Conservation (phyloP, 2,888 invertebrate genomes). For the Meteorus cinctellus region DNA sequence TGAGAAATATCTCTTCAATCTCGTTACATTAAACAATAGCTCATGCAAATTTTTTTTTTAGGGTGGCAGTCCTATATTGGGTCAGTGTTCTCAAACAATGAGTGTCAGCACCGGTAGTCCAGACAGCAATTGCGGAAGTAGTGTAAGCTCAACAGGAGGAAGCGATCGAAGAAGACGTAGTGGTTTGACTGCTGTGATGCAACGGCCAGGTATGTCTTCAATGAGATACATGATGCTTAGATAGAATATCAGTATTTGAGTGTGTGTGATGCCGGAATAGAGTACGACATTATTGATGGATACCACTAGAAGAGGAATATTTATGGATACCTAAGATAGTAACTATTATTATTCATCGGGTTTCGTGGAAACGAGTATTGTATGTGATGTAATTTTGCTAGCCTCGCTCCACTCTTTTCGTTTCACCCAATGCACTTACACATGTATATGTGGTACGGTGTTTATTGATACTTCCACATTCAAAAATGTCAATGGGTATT, state of each 20-base stretch:
- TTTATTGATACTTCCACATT: no score
- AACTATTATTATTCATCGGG: constrained; percentile 17
- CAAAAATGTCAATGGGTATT: not conserved
- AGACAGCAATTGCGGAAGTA: constrained; percentile 72
- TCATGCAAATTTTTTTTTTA: constrained; percentile 55
- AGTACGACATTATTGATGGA: not conserved
- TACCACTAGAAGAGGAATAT: not conserved
- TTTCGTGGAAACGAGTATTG: constrained; percentile 6
- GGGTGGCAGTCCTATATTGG: constrained; percentile 72
- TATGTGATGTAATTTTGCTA: constrained; percentile 3
- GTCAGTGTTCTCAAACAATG: constrained; percentile 72
- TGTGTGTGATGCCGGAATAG: constrained; percentile 26
- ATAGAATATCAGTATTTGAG: constrained; percentile 43
- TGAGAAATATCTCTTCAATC: constrained; percentile 56
- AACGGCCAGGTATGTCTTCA: constrained; percentile 83
- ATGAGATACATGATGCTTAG: not conserved
- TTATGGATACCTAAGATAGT: constrained; percentile 9
- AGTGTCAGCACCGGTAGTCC: constrained; percentile 67
- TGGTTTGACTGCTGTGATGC: constrained; percentile 89
- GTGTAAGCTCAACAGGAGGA: constrained; percentile 73
- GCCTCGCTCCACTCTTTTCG: not conserved
- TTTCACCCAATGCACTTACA: constrained; percentile 27
- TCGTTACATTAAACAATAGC: not conserved
- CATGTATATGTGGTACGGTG: not conserved
- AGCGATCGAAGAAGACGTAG: constrained; percentile 84